Evolutionary conservation across 2,113 vertebrate genomes (phyloP), one percentile per base, ranked within the genome.

Genomic region (Megaceryle torquata): DNA sequence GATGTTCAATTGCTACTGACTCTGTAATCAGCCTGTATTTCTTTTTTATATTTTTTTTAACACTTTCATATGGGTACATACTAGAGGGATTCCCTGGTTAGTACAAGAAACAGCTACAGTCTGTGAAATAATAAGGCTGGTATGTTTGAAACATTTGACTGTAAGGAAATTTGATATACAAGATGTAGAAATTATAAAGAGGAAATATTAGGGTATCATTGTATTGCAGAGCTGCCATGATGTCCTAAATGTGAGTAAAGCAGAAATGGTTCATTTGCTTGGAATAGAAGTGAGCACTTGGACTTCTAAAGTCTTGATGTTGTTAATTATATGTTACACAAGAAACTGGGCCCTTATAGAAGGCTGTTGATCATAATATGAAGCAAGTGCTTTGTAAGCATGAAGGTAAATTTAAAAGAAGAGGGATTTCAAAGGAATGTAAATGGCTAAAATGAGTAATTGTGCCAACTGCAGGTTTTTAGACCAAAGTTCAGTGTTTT

Each of bases 191-290:
- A 56, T 24, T 46, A 50, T 50, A 31, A 29, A 46, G 15, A 41
- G 14, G 39, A 61, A 83, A n/a, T 77, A 57, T 29, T 41, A 64
- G 16, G 14, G 5, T 51, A 29, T 70, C 21, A n/a, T 44, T 41
- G 18, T 17, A 20, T 31, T 91, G 57, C 0, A 0, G n/a, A 61
- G 25, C 14, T 77, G 26, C 44, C 48, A 61, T 28, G 18, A n/a
- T 10, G 13, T 70, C 29, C 15, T 51, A 78, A 78, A 68, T 39
- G 29, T n/a, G 29, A 63, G 21, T 44, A 50, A 61, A 71, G 24
- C 10, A 77, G 48, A 53, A 89, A 37, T 13, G 10, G 11, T 69
- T 85, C 54, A 8, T 82, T 87, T 14, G 26, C 4, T 17, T 63
- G 53, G 25, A 87, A 60, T 24, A 11, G 29, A 85, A 79, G 54